Conservation (phyloP, 2,797 vertebrate genomes). For the Champsocephalus esox region DNA sequence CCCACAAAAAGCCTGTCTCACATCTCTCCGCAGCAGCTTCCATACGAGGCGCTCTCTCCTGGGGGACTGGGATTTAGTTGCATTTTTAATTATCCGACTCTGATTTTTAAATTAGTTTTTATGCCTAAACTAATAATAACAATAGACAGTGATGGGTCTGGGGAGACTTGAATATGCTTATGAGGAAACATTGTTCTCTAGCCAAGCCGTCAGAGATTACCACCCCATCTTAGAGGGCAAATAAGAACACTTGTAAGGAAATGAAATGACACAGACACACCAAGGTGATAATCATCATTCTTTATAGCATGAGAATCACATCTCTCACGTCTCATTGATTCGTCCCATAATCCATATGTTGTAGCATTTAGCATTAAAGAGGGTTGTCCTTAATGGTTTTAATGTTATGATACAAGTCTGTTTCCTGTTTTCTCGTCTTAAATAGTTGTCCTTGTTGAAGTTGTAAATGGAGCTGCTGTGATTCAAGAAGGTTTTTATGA, state of each 20-base stretch:
- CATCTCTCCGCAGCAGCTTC: slow-evolving; percentile 35
- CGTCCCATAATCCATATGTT: background rate
- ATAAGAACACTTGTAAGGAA: slow-evolving; percentile 67
- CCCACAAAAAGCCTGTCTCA: slow-evolving; percentile 20
- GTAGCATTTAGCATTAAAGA: background rate
- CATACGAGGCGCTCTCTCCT: slow-evolving; percentile 33
- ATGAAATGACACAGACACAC: slow-evolving; percentile 61
- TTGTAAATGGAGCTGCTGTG: no score
- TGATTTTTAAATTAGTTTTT: slow-evolving; percentile 77
- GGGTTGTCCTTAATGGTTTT: no score
- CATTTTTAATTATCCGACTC: slow-evolving; percentile 78
- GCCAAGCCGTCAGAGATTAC: slow-evolving; percentile 51
- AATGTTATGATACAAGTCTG: no score
- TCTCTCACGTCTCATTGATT: background rate
- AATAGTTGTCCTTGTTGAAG: no score
- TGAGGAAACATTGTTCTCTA: slow-evolving; percentile 63
- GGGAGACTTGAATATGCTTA: slow-evolving; percentile 68
- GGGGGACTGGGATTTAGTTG: slow-evolving; percentile 63
- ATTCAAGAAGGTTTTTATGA: no score
- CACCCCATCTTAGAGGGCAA: slow-evolving; percentile 41
- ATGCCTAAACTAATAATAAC: slow-evolving; percentile 82
- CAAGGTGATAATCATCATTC: slow-evolving; percentile 43
- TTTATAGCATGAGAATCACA: background rate
- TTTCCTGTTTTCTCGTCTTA: no score
- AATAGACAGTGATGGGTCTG: slow-evolving; percentile 77